Evolutionary conservation across 2,888 invertebrate species (phyloP).

Genomic region (Clanis bilineata): DNA sequence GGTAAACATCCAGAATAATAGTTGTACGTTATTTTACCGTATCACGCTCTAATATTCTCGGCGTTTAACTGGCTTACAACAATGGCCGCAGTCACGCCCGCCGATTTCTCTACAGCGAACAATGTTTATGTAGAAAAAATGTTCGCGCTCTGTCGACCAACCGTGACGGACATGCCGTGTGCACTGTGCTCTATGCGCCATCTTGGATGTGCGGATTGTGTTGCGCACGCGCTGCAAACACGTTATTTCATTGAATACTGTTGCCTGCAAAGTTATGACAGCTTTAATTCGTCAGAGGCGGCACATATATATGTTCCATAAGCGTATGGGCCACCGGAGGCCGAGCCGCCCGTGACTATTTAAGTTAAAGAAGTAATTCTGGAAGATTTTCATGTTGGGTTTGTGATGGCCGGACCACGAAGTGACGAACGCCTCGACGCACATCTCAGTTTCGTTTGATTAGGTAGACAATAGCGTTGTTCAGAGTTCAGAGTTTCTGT

Average conservation of each 20-base stretch:
- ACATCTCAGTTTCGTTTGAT: too few species aligned
- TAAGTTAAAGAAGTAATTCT: too few species aligned
- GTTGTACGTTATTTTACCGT: conserved; percentile 49
- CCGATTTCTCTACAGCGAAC: conserved; percentile 79
- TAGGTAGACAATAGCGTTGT: too few species aligned
- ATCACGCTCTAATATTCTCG: conserved; percentile 78
- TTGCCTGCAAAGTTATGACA: background rate
- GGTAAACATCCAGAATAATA: conserved; percentile 13
- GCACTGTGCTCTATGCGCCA: conserved; percentile 73
- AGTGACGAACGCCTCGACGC: too few species aligned
- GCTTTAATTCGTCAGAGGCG: background rate
- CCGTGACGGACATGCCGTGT: conserved; percentile 75
- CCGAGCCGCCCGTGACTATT: too few species aligned
- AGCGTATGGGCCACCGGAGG: too few species aligned
- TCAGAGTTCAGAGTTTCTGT: too few species aligned
- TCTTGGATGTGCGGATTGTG: conserved; percentile 75
- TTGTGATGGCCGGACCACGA: too few species aligned
- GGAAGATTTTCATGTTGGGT: too few species aligned
- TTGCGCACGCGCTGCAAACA: conserved; percentile 57
- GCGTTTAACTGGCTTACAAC: conserved; percentile 72
- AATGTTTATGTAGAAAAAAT: conserved; percentile 79
- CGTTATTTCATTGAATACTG: background rate
- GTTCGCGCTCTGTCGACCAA: conserved; percentile 66
- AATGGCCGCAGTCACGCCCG: conserved; percentile 77
- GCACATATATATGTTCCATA: too few species aligned